Evolutionary conservation across 2,888 invertebrate species (phyloP), one percentile per base, ranked within the genome.

Genomic region (Volucella inflata): DNA sequence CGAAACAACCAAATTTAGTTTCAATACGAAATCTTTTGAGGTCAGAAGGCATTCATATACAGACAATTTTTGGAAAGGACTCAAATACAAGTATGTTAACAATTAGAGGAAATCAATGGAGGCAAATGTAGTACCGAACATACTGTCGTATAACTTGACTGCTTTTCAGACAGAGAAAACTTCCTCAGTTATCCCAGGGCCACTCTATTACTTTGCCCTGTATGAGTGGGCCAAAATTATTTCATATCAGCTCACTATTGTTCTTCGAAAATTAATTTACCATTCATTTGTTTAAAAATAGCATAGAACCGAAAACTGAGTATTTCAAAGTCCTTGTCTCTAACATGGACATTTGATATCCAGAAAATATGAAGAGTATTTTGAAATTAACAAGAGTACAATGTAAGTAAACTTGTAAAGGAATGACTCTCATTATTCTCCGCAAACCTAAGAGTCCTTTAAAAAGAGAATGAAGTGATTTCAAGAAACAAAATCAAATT

Each of bases 401-500:
- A 46, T 50, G 38, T 48, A 50, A 59, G 40, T 38, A 17, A 14
- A 48, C 12, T 17, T 48, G 17, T 70, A 38, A 59, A n/a, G 6
- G 17, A 70, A 38, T 48, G 38, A 12, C 46, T 21, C 40, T 48
- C 70, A 70, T 70, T 59, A 70, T 59, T 70, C 48, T 46, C 38
- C 38, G 38, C 8, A 16, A 17, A 11, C 8, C 12, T 12, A 16
- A 46, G 10, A n/a, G 1, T n/a, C n/a, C 36, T n/a, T 30, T 30
- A 30, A 14, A 10, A 51, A 4, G 2, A 14, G 46, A 8, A 59
- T 14, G 21, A 57, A 48, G 38, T 36, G 44, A 68, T 16, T 16
- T 68, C 30, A n/a, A 44, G 53, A 11, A 51, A 38, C 50, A 40
- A 65, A 68, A 53, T 70, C 46, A 70, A 70, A 70, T 70, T 70